A percentile compares a stretch with the other conserved stretches of the same genome.
Evolutionary conservation across 2,888 invertebrate species (phyloP).

Genomic region (Amphipyra tragopoginis): DNA sequence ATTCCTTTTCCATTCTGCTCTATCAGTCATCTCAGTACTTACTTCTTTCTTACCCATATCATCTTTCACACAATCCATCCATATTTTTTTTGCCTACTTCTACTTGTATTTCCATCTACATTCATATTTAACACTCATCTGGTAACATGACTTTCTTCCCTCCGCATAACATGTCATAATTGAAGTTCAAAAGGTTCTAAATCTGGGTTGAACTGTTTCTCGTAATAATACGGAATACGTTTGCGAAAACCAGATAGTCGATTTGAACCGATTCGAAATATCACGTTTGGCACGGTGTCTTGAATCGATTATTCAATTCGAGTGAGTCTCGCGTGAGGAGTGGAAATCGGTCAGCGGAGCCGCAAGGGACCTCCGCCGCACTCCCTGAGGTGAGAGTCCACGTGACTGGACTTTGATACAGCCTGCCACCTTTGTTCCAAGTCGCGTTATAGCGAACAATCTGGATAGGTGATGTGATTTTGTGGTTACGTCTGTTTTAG

Average conservation of each 20-base stretch:
- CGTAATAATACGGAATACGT: no score
- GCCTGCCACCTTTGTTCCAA: slow-evolving; percentile 65
- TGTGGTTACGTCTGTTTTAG: slow-evolving; percentile 30
- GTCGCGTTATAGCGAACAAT: slow-evolving; percentile 53
- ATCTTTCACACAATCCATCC: no score
- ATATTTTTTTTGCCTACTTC: no score
- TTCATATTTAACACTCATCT: no score
- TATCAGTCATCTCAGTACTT: no score
- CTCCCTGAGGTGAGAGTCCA: slow-evolving; percentile 71
- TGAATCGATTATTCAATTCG: slow-evolving; percentile 83
- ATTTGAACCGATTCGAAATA: slow-evolving; percentile 53
- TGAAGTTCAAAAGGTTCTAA: no score
- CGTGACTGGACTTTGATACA: slow-evolving; percentile 78
- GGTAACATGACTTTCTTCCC: no score
- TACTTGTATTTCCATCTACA: no score
- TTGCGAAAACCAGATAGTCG: slow-evolving; percentile 30
- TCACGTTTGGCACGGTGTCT: slow-evolving; percentile 60
- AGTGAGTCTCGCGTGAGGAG: slow-evolving; percentile 79
- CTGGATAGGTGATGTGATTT: slow-evolving; percentile 47
- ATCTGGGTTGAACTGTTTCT: no score
- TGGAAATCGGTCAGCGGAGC: slow-evolving; percentile 78
- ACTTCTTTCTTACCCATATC: no score
- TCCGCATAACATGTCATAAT: no score
- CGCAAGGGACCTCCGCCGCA: slow-evolving; percentile 62
- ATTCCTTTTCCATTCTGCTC: no score